Percentiles rank a stretch among this genome's conserved stretches.
These are phyloP conservation scores for Chelonoidis abingdonii DNA, from an alignment of 2,113 vertebrate genomes.

Conservation along the genomic window DNA sequence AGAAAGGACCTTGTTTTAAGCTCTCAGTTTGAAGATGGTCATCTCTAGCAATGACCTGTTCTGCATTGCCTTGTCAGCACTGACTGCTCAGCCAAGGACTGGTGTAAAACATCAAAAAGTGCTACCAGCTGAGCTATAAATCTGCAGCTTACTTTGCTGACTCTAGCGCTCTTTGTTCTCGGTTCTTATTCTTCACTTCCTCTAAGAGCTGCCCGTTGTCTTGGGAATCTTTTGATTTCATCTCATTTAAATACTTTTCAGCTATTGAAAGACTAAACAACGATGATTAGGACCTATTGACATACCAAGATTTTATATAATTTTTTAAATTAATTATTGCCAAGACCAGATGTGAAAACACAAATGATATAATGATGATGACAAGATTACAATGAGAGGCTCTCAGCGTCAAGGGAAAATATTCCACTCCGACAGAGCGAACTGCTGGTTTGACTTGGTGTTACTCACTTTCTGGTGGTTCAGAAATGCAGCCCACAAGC, in stretches of 20 bases:
- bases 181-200: constrained; percentile 28
- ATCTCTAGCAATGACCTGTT: neutral
- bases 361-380: neutral
- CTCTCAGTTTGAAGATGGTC: neutral
- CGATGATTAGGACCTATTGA: neutral
- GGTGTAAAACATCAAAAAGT: neutral
- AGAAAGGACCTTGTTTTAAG: rapidly evolving
- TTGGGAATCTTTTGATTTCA: constrained; percentile 44
- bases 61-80: neutral
- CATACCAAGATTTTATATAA: constrained; percentile 28
- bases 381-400: neutral
- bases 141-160: neutral
- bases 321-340: neutral
- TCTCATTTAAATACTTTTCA: constrained; percentile 23
- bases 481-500: constrained; percentile 33
- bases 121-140: constrained; percentile 33
- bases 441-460: constrained; percentile 4
- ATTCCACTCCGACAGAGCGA: neutral
- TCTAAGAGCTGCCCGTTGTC: neutral
- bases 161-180: constrained; percentile 19
- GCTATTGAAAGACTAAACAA: constrained; percentile 27
- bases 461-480: constrained; percentile 12
- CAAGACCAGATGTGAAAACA: neutral
- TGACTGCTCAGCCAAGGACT: neutral
- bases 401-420: neutral